Evolutionary conservation across 2,888 invertebrate genomes (phyloP).

Genomic region (Chorisops tibialis): DNA sequence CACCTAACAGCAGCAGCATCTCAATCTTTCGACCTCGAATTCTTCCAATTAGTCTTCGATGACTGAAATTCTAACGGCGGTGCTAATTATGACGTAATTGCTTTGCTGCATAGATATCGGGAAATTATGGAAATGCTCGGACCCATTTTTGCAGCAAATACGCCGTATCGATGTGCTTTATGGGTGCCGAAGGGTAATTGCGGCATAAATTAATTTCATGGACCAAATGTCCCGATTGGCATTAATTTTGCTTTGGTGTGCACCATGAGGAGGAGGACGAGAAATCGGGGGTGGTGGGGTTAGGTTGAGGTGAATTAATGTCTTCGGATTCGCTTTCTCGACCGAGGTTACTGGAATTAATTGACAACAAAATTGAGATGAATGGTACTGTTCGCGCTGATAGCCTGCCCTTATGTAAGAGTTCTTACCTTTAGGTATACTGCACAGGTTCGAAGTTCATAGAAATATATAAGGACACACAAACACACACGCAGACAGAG

Average conservation of each 20-base stretch:
- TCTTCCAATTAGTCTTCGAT: constrained; percentile 37
- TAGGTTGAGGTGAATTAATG: constrained; percentile 30
- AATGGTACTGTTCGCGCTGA: constrained; percentile 18
- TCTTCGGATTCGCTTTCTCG: constrained; percentile 27
- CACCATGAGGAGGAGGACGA: background rate
- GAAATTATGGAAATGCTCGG: constrained; percentile 51
- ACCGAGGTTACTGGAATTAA: constrained; percentile 26
- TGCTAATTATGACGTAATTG: constrained; percentile 52
- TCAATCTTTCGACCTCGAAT: constrained; percentile 22
- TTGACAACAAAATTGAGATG: constrained; percentile 29
- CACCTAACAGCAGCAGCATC: constrained; percentile 10
- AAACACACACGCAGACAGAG: too few species aligned
- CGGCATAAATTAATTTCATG: constrained; percentile 54
- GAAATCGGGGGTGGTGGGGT: background rate
- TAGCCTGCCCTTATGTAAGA: background rate
- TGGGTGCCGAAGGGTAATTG: constrained; percentile 52
- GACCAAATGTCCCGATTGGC: constrained; percentile 41
- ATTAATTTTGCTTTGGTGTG: constrained; percentile 27
- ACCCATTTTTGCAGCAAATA: constrained; percentile 26
- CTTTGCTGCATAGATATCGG: constrained; percentile 52
- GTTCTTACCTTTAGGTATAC: too few species aligned
- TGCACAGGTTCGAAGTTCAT: too few species aligned
- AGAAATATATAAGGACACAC: too few species aligned
- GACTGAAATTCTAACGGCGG: constrained; percentile 36
- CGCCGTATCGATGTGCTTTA: constrained; percentile 50